phyloP scores from a whole-genome alignment of 2,113 vertebrate species.

The Stegostoma tigrinum region DNA sequence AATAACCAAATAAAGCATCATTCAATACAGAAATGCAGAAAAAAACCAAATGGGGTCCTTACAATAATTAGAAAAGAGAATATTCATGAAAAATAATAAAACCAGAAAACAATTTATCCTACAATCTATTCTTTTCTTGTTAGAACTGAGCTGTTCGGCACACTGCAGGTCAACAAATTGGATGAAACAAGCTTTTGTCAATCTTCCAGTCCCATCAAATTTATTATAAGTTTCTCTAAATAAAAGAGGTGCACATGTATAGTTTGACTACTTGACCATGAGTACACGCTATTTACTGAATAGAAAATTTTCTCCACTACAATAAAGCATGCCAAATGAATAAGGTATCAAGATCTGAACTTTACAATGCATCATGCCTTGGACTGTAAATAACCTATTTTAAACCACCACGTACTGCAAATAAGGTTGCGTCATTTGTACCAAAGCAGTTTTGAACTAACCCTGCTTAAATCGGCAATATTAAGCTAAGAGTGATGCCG shows the following conservation, averaged over 20 bases:
- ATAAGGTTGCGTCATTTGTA: background rate
- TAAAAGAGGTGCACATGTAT: background rate
- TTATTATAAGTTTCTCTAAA: background rate
- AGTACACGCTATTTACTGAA: background rate
- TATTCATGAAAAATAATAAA: background rate
- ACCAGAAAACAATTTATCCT: background rate
- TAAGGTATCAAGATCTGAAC: background rate
- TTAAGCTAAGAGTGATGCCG: background rate
- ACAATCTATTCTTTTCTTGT: background rate
- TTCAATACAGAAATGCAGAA: background rate
- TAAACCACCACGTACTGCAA: background rate
- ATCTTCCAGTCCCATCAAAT: background rate
- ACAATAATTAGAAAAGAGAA: background rate
- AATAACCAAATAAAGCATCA: background rate
- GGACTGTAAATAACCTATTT: background rate
- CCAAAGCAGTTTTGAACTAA: background rate
- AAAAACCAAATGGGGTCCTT: background rate
- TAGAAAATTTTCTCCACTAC: background rate
- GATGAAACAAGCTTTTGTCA: background rate
- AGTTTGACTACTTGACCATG: background rate
- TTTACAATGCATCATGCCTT: background rate
- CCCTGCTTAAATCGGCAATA: slow-evolving; percentile 8
- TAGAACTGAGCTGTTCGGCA: background rate
- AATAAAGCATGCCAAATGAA: background rate
- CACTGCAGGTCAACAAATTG: background rate